phyloP scores from a whole-genome alignment of 2,888 invertebrate genomes.

The Folsomia manolachei region DNA sequence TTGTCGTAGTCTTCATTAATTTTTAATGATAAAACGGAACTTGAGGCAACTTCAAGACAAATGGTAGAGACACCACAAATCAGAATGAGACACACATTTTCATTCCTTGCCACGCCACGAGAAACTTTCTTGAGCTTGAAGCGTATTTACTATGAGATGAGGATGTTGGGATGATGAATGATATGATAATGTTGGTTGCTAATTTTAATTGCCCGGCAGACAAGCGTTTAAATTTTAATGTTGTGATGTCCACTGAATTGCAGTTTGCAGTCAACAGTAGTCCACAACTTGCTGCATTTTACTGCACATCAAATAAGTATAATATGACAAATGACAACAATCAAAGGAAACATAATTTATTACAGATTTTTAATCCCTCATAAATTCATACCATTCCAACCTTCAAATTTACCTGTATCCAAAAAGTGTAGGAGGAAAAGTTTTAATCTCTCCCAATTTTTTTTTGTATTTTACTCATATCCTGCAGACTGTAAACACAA shows the following conservation, averaged over 20 bases:
- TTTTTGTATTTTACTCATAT: too few relatives aligned
- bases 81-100: neutral
- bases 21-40: neutral
- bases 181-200: too few relatives aligned
- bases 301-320: neutral
- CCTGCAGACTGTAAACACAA: too few relatives aligned
- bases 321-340: neutral
- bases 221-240: neutral
- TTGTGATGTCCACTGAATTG: neutral
- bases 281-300: neutral
- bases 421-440: too few relatives aligned
- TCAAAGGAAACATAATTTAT: neutral
- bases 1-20: too few relatives aligned
- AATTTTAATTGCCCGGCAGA: neutral
- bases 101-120: neutral
- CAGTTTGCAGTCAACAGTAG: neutral
- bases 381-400: too few relatives aligned
- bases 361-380: neutral
- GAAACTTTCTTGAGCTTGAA: neutral
- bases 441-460: too few relatives aligned
- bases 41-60: neutral
- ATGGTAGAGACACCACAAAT: too few relatives aligned
- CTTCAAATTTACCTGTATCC: too few relatives aligned
- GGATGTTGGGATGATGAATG: neutral
- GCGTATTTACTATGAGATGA: neutral